phyloP scores from a whole-genome alignment of 2,888 invertebrate genomes.

The Polymixis flavicincta region DNA sequence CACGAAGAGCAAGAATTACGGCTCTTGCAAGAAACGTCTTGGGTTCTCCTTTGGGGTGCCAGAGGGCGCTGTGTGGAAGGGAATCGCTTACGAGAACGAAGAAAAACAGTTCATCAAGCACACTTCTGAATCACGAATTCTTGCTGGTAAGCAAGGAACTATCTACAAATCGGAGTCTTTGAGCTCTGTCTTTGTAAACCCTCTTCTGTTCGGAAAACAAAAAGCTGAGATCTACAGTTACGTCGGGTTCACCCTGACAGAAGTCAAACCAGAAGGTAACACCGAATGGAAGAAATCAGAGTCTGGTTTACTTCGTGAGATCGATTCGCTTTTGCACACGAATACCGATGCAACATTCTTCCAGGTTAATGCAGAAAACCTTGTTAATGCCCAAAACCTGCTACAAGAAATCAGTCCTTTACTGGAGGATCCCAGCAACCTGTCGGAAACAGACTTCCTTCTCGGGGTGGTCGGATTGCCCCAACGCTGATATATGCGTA shows the following conservation, averaged over 20 bases:
- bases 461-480: too few species aligned
- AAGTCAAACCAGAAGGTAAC: conserved; percentile 69
- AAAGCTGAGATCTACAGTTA: conserved; percentile 91
- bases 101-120: conserved; percentile 90
- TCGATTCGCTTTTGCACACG: too few species aligned
- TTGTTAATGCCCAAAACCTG: too few species aligned
- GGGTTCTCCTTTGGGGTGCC: conserved; percentile 92
- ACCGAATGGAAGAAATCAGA: too few species aligned
- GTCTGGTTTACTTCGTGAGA: too few species aligned
- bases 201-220: conserved; percentile 90
- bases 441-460: too few species aligned
- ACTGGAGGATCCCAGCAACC: too few species aligned
- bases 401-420: too few species aligned
- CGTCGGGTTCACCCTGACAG: conserved; percentile 88
- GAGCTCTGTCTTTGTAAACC: conserved; percentile 91
- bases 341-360: too few species aligned
- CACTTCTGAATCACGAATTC: conserved; percentile 90
- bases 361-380: too few species aligned
- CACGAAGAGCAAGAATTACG: conserved; percentile 92
- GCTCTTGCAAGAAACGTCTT: conserved; percentile 91
- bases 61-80: conserved; percentile 87
- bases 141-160: conserved; percentile 90
- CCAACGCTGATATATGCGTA: too few species aligned
- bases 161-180: conserved; percentile 92
- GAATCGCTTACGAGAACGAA: conserved; percentile 82